Evolutionary conservation across 2,888 invertebrate genomes (phyloP).

Genomic region (Oscheius onirici): DNA sequence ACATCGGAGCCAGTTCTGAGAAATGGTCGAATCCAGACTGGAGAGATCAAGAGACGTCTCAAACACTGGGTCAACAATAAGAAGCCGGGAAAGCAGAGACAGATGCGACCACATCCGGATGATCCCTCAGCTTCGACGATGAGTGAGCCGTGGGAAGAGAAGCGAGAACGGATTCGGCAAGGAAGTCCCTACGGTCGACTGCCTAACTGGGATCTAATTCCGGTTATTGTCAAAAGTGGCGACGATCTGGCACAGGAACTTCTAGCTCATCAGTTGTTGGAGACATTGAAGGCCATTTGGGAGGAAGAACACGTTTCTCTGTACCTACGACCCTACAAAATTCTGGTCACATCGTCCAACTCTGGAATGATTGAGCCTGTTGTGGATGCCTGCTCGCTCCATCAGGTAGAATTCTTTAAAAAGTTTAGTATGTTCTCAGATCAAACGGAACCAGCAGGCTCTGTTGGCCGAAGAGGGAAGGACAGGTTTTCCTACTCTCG

Average conservation of each 20-base stretch:
- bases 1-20: slow-evolving; percentile 32
- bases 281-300: slow-evolving; percentile 86
- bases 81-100: slow-evolving; percentile 75
- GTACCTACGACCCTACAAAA: slow-evolving; percentile 88
- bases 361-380: slow-evolving; percentile 97
- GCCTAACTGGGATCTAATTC: slow-evolving; percentile 89
- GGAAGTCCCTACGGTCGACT: slow-evolving; percentile 94
- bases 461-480: slow-evolving; percentile 39
- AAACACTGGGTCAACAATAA: slow-evolving; percentile 80
- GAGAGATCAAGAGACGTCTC: slow-evolving; percentile 85
- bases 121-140: slow-evolving; percentile 97
- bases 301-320: slow-evolving; percentile 80
- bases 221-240: slow-evolving; percentile 97
- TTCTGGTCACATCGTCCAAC: slow-evolving; percentile 91
- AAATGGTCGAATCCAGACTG: slow-evolving; percentile 78
- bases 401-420: slow-evolving; percentile 85
- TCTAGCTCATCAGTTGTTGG: slow-evolving; percentile 91
- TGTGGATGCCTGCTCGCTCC: slow-evolving; percentile 90
- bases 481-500: slow-evolving; percentile 22
- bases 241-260: slow-evolving; percentile 95
- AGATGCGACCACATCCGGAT: slow-evolving; percentile 88
- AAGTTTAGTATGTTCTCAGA: slow-evolving; percentile 37
- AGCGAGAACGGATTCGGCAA: slow-evolving; percentile 70
- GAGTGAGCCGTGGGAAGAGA: slow-evolving; percentile 85
- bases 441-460: slow-evolving; percentile 40